These are phyloP conservation scores for Nothocercus julius DNA, from an alignment of 2,113 vertebrate genomes.

Conservation along the genomic window DNA sequence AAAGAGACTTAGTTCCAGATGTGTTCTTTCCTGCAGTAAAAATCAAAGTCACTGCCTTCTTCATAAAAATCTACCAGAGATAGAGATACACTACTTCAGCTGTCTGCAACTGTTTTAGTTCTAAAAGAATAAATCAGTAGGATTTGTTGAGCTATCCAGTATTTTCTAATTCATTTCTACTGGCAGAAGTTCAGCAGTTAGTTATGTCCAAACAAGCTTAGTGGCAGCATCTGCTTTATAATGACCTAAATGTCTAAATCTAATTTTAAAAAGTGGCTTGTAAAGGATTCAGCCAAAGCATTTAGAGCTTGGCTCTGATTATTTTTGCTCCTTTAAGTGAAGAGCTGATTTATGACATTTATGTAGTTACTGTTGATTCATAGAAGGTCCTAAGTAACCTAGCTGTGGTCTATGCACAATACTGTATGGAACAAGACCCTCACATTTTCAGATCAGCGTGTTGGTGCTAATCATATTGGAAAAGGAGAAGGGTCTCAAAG, in stretches of 20 bases:
- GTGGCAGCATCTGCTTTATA: conserved; percentile 29
- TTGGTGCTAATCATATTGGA: background rate
- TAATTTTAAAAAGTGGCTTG: conserved; percentile 58
- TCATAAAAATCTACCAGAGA: background rate
- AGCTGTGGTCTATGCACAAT: background rate
- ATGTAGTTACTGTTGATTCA: background rate
- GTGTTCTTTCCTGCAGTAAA: conserved; percentile 24
- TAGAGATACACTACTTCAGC: background rate
- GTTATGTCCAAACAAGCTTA: conserved; percentile 46
- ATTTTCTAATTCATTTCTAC: conserved; percentile 57
- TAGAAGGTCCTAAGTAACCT: background rate
- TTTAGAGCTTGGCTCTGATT: background rate
- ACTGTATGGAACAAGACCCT: background rate
- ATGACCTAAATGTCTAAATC: conserved; percentile 59
- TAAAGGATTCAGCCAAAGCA: conserved; percentile 2
- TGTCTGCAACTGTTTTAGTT: background rate
- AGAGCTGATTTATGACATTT: background rate
- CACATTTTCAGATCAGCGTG: fast-evolving
- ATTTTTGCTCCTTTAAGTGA: background rate
- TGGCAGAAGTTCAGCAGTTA: conserved; percentile 7
- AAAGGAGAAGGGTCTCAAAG: background rate
- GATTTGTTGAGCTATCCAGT: background rate
- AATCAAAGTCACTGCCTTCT: background rate
- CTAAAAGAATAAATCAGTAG: background rate
- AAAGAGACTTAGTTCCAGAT: background rate